These are phyloP conservation scores for Musca vetustissima DNA, from an alignment of 1,140 invertebrate genomes.

Conservation along the genomic window DNA sequence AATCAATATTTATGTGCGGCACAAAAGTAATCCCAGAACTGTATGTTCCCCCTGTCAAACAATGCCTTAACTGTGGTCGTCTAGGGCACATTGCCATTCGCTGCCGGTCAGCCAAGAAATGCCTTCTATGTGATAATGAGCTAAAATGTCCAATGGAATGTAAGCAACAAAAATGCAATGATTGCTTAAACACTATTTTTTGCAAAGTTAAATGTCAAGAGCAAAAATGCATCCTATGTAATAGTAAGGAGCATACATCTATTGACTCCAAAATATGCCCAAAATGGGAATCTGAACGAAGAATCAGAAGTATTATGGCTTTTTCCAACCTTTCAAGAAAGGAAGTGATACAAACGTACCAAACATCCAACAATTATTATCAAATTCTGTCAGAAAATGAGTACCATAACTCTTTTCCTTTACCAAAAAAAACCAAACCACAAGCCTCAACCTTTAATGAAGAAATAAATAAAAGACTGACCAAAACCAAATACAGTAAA, in stretches of 20 bases:
- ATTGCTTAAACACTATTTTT: neutral
- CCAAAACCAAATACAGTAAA: neutral
- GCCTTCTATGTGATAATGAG: neutral
- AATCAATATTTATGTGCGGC: neutral
- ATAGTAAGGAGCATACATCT: neutral
- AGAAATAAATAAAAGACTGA: neutral
- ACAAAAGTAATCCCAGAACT: neutral
- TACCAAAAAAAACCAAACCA: neutral
- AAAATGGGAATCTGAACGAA: no score
- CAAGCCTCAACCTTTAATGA: neutral
- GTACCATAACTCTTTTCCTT: neutral
- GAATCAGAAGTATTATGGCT: neutral
- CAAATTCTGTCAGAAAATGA: neutral
- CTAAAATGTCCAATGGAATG: neutral
- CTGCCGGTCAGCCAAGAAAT: neutral
- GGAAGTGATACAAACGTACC: neutral
- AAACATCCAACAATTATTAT: neutral
- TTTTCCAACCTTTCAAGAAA: neutral
- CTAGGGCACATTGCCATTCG: neutral
- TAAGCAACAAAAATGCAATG: neutral
- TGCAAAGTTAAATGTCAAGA: neutral
- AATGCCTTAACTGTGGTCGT: neutral
- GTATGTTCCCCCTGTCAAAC: neutral
- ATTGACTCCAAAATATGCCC: neutral
- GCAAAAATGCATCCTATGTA: neutral